Evolutionary conservation across 2,888 invertebrate genomes (phyloP).

Genomic region (Hypolimnas misippus): DNA sequence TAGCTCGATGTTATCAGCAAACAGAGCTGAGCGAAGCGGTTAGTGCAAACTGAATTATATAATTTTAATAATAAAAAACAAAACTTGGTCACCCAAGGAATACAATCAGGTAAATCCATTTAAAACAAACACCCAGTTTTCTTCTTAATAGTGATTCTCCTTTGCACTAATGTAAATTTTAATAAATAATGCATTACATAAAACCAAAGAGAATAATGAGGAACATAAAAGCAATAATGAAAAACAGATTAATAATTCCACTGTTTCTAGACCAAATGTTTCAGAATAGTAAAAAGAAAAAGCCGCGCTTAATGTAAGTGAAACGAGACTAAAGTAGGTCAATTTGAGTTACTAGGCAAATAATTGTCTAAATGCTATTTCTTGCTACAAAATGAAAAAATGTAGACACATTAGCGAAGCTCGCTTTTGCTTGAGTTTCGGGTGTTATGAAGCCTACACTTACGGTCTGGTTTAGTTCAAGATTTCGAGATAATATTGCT

Average conservation of each 20-base stretch:
- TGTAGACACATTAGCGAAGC: slow-evolving; percentile 1
- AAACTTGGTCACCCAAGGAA: background rate
- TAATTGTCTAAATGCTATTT: slow-evolving; percentile 16
- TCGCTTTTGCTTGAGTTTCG: background rate
- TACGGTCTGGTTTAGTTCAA: background rate
- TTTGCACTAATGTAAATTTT: no score
- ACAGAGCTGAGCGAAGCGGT: background rate
- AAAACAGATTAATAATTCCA: slow-evolving; percentile 10
- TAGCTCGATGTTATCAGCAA: background rate
- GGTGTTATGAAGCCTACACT: background rate
- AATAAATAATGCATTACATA: no score
- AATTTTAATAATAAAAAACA: background rate
- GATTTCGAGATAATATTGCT: background rate
- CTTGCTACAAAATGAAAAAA: slow-evolving; percentile 2
- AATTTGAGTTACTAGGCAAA: slow-evolving; percentile 25
- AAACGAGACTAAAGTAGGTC: slow-evolving; percentile 19
- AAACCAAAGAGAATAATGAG: background rate
- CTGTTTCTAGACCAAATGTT: slow-evolving; percentile 6
- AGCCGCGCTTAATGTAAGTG: slow-evolving; percentile 8
- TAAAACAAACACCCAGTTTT: no score
- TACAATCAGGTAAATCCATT: no score
- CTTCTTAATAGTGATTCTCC: no score
- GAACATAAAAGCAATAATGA: background rate
- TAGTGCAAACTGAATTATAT: background rate
- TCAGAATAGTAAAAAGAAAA: background rate